Base-by-base conservation (phyloP, 2,888 invertebrate genomes). In the Incurvaria masculella region DNA sequence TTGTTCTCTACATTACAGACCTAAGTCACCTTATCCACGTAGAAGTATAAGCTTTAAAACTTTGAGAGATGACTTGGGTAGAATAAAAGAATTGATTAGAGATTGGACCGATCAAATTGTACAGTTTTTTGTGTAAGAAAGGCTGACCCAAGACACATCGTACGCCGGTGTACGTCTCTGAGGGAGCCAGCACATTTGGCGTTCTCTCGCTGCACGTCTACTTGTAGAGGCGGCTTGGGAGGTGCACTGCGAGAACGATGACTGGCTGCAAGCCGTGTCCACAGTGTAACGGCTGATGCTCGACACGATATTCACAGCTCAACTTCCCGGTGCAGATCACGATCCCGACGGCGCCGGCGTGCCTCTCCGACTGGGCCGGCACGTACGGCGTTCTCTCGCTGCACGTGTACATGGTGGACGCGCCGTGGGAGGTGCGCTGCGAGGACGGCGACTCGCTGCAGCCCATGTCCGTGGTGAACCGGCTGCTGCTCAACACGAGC, bases 351-450 rank as follows among this genome's bases (percentile, higher is more conserved):
- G 66, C 63, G 2, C 68, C 72, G 0, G 51, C 60, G 1, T 73
- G 72, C 49, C 57, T 68, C 4, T 53, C 60, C n/a, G 62, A 67
- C 16, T 58, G 61, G 60, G 57, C 56, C 1, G 54, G 57, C 5
- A 57, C 55, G 0, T 61, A 65, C 50, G 65, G 66, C 0, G 49
- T 64, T 0, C 54, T 69, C 4, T 63, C 65, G 3, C 56, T 69
- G 1, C 72, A 73, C 53, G 65, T 73, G 47, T 73, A 71, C 59
- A 72, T 65, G 55, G 59, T 69, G 42, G 64, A 68, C 48, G 59
- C 66, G 4, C 72, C 72, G 0, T 69, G 68, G 68, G 62, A 61
- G 17, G 64, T 69, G 18, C 60, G 58, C 39, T 72, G 72, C 63
- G 60, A 51, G 44, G 44, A 54, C 19, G 53, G 53, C 16, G 55